Conservation (phyloP, 2,797 vertebrate species). For the Phalanger gymnotis region DNA sequence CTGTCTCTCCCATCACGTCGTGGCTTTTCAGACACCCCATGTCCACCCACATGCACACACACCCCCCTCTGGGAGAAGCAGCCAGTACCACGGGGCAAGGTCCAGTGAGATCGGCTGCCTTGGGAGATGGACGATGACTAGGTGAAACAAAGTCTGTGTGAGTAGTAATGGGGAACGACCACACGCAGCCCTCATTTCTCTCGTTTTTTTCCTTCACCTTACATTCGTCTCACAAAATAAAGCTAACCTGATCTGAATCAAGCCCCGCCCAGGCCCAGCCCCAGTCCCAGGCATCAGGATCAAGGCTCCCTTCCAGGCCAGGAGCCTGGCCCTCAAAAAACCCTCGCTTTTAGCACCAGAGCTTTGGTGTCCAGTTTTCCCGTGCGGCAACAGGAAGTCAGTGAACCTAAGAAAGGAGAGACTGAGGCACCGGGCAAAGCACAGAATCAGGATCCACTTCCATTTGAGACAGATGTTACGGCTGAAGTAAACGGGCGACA, state of each 20-base stretch:
- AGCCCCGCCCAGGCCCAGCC: neutral
- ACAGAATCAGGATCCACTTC: neutral
- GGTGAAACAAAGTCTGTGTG: neutral
- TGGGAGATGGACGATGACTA: neutral
- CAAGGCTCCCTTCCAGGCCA: neutral
- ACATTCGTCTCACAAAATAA: slow-evolving; percentile 50
- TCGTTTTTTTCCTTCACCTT: slow-evolving; percentile 11
- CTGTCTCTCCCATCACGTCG: neutral
- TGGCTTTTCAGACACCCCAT: neutral
- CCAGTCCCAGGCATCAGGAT: neutral
- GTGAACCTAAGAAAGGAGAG: neutral
- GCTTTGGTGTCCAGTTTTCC: neutral
- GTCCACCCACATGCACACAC: neutral
- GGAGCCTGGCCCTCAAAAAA: neutral
- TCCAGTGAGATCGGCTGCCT: neutral
- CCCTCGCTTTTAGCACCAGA: neutral
- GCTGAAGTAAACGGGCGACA: neutral
- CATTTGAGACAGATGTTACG: accelerated
- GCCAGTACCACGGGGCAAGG: slow-evolving; percentile 29
- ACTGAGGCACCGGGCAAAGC: neutral
- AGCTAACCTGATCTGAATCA: slow-evolving; percentile 13
- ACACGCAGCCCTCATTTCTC: neutral
- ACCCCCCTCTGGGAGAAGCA: slow-evolving; percentile 15
- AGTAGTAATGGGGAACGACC: neutral
- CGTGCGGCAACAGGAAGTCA: neutral